A percentile compares a stretch with the other conserved stretches of the same genome.
phyloP scores from a whole-genome alignment of 2,797 vertebrate species.

The Hapalemur alaotrensis region DNA sequence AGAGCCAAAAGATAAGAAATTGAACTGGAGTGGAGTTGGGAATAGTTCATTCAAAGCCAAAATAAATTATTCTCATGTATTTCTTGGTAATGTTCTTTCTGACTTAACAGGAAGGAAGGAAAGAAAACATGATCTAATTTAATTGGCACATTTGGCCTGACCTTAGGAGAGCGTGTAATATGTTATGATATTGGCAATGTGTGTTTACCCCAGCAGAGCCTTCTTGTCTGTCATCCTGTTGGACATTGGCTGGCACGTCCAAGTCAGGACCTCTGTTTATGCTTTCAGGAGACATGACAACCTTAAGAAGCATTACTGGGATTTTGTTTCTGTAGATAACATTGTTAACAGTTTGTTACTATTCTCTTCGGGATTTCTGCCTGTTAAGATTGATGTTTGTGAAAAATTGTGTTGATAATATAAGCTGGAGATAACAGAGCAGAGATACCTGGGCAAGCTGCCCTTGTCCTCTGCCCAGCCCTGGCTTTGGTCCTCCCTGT shows the following conservation, averaged over 20 bases:
- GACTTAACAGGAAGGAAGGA: slow-evolving; percentile 53
- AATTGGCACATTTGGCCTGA: slow-evolving; percentile 46
- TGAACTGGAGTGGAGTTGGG: not conserved
- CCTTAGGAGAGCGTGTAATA: not conserved
- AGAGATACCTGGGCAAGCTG: not conserved
- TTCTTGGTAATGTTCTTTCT: slow-evolving; percentile 65
- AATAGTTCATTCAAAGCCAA: slow-evolving; percentile 58
- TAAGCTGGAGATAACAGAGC: not conserved
- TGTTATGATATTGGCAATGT: not conserved
- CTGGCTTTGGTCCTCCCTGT: not conserved
- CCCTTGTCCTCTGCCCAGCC: not conserved
- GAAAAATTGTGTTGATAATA: not conserved
- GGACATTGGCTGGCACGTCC: not conserved
- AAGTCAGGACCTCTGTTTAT: slow-evolving; percentile 17
- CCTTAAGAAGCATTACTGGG: not conserved
- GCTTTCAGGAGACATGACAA: not conserved
- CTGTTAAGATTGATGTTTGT: slow-evolving; percentile 16
- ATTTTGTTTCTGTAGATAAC: slow-evolving; percentile 58
- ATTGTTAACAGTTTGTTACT: slow-evolving; percentile 51
- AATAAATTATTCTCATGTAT: slow-evolving; percentile 45
- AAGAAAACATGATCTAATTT: slow-evolving; percentile 63
- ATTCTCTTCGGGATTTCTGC: slow-evolving; percentile 43
- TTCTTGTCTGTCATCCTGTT: not conserved
- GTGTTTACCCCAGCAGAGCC: not conserved
- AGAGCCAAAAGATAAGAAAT: slow-evolving; percentile 55